These are phyloP conservation scores for Lepidurus packardi DNA, from an alignment of 1,140 invertebrate species.

Conservation along the genomic window DNA sequence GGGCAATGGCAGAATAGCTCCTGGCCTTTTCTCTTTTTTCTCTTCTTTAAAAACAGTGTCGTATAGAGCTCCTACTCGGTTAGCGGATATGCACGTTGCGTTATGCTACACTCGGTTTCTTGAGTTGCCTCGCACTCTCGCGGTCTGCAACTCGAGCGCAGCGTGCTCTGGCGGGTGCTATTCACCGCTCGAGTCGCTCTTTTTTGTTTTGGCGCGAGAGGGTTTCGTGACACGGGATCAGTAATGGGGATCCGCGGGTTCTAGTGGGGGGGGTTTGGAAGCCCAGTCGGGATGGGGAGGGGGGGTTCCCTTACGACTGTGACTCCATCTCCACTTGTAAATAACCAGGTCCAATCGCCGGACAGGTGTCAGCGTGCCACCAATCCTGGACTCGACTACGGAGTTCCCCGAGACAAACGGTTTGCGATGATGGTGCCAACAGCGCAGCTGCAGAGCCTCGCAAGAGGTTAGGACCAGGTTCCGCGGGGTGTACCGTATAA, in stretches of 20 bases:
- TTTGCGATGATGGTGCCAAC: conserved; percentile 43
- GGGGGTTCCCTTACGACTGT: not conserved
- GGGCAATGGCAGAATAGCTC: conserved; percentile 11
- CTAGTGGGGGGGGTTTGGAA: not conserved
- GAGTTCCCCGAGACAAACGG: not conserved
- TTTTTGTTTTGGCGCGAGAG: not conserved
- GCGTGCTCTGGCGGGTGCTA: not conserved
- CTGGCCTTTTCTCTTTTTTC: not conserved
- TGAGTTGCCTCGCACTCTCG: not conserved
- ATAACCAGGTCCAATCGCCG: conserved; percentile 39
- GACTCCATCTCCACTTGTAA: conserved; percentile 36
- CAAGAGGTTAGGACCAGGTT: conserved; percentile 38
- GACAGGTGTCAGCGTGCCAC: conserved; percentile 37
- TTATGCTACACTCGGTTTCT: not conserved
- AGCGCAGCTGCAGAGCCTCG: conserved; percentile 37
- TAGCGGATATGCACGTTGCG: not conserved
- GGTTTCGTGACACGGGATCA: not conserved
- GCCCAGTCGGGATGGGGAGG: not conserved
- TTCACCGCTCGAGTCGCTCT: not conserved
- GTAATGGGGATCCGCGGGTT: not conserved
- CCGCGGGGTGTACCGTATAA: conserved; percentile 45
- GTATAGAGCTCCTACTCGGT: not conserved
- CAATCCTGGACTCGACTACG: conserved; percentile 34
- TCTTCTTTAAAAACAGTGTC: not conserved
- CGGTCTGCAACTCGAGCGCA: not conserved